Percentiles rank a stretch among this genome's conserved stretches.
These are phyloP conservation scores for Agrotis exclamationis DNA, from an alignment of 2,888 invertebrate genomes.

Conservation along the genomic window DNA sequence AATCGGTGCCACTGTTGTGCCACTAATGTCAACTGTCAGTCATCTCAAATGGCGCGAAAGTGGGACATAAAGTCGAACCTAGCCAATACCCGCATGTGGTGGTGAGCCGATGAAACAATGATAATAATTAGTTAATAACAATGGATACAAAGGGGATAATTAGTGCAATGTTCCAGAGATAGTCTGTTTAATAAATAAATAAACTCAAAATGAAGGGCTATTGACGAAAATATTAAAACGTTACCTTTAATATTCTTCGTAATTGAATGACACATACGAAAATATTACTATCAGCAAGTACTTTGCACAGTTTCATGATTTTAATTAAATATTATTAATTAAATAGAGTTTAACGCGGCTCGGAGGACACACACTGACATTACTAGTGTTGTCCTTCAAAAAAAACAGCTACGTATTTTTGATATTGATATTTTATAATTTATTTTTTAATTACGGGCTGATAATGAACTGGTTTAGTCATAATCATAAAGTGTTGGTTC, in stretches of 20 bases:
- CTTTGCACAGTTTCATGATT: not conserved
- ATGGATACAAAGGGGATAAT: too few species aligned
- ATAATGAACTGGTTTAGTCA: not conserved
- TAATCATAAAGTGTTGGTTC: slow-evolving; percentile 1
- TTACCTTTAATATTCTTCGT: not conserved
- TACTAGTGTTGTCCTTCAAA: not conserved
- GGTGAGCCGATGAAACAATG: too few species aligned
- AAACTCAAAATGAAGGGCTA: not conserved
- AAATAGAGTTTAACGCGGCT: not conserved
- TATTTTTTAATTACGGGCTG: not conserved
- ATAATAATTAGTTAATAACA: too few species aligned
- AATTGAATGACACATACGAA: not conserved
- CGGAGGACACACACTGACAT: not conserved
- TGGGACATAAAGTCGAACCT: too few species aligned
- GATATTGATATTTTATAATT: too few species aligned
- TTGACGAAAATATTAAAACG: not conserved
- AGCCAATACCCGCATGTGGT: too few species aligned
- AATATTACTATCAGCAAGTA: not conserved
- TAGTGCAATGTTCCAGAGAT: not conserved
- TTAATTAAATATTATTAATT: too few species aligned
- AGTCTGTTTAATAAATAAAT: not conserved
- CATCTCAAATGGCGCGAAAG: too few species aligned
- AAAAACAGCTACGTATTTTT: not conserved
- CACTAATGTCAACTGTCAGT: too few species aligned
- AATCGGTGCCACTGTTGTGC: too few species aligned